Percentiles rank a stretch among this genome's conserved stretches.
These are phyloP conservation scores for Oryctolagus cuniculus DNA, from an alignment of 2,113 vertebrate genomes.

Conservation along the genomic window mOryCun1.1 NC_091445.1:20637501-20638000, in stretches of 20 bases:
- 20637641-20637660: background rate
- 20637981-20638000: background rate
- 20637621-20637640: no score
- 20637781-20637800: background rate
- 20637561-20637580: no score
- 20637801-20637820: background rate
- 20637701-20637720: background rate
- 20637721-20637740: background rate
- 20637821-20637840: background rate
- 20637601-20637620: background rate
- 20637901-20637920: background rate
- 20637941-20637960: background rate
- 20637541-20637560: no score
- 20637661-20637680: background rate
- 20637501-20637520: no score
- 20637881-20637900: background rate
- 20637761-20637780: background rate
- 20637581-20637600: no score
- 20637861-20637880: background rate
- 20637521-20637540: no score
- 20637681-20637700: background rate
- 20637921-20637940: background rate
- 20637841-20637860: background rate
- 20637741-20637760: background rate
- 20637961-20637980: background rate